These are phyloP conservation scores for Myripristis jacobus DNA, from an alignment of 2,797 vertebrate genomes.

Conservation along the genomic window DNA sequence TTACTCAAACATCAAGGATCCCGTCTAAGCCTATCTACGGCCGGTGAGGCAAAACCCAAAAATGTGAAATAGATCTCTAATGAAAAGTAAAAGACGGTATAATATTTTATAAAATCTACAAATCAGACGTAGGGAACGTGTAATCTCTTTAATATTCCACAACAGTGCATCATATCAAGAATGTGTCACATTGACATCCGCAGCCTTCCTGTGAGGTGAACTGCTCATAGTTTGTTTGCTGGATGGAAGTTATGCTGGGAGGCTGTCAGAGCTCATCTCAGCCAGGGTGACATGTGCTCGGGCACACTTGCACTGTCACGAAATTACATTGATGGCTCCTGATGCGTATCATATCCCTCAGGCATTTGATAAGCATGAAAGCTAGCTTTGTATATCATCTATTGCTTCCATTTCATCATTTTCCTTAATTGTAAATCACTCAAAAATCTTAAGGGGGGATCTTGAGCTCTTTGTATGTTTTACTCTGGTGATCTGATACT, in stretches of 20 bases:
- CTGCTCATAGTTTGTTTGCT: constrained; percentile 58
- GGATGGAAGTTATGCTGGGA: constrained; percentile 53
- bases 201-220: constrained; percentile 59
- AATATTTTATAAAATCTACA: constrained; percentile 25
- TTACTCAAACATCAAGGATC: constrained; percentile 13
- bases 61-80: constrained; percentile 3
- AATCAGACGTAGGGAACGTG: constrained; percentile 38
- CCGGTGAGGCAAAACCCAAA: constrained; percentile 16
- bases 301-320: constrained; percentile 67
- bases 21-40: background rate
- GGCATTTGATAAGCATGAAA: constrained; percentile 66
- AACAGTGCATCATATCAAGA: constrained; percentile 54
- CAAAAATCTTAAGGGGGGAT: background rate
- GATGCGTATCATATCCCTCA: constrained; percentile 60
- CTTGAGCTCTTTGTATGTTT: constrained; percentile 8
- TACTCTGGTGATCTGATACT: background rate
- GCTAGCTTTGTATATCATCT: constrained; percentile 51
- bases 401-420: constrained; percentile 18
- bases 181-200: constrained; percentile 61
- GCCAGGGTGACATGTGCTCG: constrained; percentile 65
- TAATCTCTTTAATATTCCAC: constrained; percentile 46
- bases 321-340: constrained; percentile 69
- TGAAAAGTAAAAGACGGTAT: constrained; percentile 32
- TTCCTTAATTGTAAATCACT: constrained; percentile 27
- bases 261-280: constrained; percentile 74